Evolutionary conservation across 1,140 invertebrate species (phyloP).

Genomic region (Gyrodactylus bullatarudis): DNA sequence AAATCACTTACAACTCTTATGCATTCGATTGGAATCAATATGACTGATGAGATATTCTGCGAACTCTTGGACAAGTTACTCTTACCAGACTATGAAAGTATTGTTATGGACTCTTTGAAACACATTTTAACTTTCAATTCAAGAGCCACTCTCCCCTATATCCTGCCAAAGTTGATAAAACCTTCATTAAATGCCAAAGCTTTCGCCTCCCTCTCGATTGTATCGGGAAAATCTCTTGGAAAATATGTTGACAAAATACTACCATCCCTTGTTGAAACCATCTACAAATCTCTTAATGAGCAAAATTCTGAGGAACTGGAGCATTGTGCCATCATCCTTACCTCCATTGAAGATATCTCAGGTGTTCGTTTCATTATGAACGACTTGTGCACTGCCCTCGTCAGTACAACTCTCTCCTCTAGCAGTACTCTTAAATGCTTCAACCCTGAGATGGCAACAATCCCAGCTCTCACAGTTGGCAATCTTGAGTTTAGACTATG

Average conservation of each 20-base stretch:
- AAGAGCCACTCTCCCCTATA: background rate
- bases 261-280: constrained; percentile 31
- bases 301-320: constrained; percentile 32
- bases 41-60: background rate
- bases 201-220: constrained; percentile 52
- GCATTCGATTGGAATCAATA: background rate
- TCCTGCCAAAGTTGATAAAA: constrained; percentile 32
- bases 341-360: constrained; percentile 42
- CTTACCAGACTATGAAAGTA: background rate
- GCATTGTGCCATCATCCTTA: constrained; percentile 58
- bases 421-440: background rate
- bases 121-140: background rate
- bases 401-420: constrained; percentile 13
- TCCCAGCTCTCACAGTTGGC: background rate
- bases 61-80: background rate
- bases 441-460: background rate
- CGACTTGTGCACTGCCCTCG: constrained; percentile 27
- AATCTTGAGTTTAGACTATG: constrained; percentile 33
- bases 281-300: background rate
- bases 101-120: background rate
- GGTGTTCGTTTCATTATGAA: constrained; percentile 57
- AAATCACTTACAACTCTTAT: background rate
- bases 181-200: constrained; percentile 58
- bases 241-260: constrained; percentile 58
- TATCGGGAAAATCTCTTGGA: constrained; percentile 61